Conservation (phyloP, 2,888 invertebrate genomes). For the Calliopum simillimum region DNA sequence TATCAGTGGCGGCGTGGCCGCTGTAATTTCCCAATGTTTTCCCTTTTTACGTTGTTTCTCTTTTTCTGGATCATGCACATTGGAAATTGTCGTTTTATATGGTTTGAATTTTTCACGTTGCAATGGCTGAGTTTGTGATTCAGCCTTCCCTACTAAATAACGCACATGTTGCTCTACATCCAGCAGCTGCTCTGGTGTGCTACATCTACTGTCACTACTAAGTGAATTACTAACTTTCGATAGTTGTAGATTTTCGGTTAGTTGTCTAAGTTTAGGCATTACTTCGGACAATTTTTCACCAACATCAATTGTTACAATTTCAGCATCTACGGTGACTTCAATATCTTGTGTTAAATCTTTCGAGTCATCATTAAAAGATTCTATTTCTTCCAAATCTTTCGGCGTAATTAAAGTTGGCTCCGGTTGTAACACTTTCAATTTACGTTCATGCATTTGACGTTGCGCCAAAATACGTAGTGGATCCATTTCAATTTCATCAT, state of each 20-base stretch:
- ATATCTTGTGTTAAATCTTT: constrained; percentile 41
- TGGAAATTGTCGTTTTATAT: constrained; percentile 61
- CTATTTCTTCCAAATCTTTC: constrained; percentile 62
- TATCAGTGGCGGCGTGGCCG: constrained; percentile 65
- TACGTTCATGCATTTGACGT: constrained; percentile 59
- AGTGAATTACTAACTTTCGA: constrained; percentile 21
- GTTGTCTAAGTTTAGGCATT: constrained; percentile 40
- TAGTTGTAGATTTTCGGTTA: constrained; percentile 25
- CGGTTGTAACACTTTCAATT: constrained; percentile 53
- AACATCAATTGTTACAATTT: constrained; percentile 54
- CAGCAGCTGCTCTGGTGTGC: constrained; percentile 9
- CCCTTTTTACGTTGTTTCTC: constrained; percentile 59
- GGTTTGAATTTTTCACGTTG: constrained; percentile 61
- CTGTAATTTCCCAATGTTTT: constrained; percentile 65
- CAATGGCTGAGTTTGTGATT: constrained; percentile 41
- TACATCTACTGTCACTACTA: constrained; percentile 26
- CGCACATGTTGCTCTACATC: constrained; percentile 59
- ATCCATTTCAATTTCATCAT: constrained; percentile 63
- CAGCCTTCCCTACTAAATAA: constrained; percentile 60
- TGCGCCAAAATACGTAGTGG: constrained; percentile 63
- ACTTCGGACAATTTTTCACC: constrained; percentile 43
- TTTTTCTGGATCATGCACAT: constrained; percentile 64
- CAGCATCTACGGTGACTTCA: constrained; percentile 43
- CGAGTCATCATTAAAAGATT: constrained; percentile 51
- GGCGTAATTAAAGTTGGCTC: constrained; percentile 58